Percentiles rank a stretch among this genome's conserved stretches.
Conservation (phyloP, 2,888 invertebrate species). For the Dolomedes plantarius region DNA sequence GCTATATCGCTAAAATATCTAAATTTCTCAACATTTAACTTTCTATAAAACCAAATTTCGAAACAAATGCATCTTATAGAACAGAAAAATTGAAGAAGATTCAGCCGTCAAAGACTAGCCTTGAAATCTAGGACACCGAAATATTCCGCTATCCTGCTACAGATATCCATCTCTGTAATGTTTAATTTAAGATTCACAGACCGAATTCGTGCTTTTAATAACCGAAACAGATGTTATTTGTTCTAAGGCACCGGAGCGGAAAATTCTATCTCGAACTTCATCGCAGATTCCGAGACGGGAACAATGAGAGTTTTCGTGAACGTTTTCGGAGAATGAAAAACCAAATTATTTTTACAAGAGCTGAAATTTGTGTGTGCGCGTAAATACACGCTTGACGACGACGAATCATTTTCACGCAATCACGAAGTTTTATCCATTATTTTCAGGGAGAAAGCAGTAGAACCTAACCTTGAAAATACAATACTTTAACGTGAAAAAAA, state of each 20-base stretch:
- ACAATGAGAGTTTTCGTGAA: not conserved
- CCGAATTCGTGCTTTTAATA: constrained; percentile 9
- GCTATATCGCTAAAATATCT: no score
- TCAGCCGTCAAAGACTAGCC: no score
- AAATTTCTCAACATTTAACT: no score
- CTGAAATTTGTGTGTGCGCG: not conserved
- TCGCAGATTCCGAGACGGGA: not conserved
- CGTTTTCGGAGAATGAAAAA: not conserved
- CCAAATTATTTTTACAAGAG: not conserved
- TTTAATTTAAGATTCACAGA: not conserved
- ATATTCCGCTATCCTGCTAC: no score
- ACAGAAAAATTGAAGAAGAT: no score
- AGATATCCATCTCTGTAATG: not conserved
- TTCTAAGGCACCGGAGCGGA: not conserved
- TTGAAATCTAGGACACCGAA: no score
- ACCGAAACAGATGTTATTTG: constrained; percentile 1
- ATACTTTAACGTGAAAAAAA: no score
- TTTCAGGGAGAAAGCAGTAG: not conserved
- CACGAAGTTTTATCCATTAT: not conserved
- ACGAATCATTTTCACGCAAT: not conserved
- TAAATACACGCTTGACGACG: not conserved
- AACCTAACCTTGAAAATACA: not conserved
- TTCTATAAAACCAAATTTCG: no score
- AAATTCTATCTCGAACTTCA: not conserved
- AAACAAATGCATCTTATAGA: no score